A percentile compares a stretch with the other conserved stretches of the same genome.
phyloP scores from a whole-genome alignment of 2,113 vertebrate species.

The Albula glossodonta region DNA sequence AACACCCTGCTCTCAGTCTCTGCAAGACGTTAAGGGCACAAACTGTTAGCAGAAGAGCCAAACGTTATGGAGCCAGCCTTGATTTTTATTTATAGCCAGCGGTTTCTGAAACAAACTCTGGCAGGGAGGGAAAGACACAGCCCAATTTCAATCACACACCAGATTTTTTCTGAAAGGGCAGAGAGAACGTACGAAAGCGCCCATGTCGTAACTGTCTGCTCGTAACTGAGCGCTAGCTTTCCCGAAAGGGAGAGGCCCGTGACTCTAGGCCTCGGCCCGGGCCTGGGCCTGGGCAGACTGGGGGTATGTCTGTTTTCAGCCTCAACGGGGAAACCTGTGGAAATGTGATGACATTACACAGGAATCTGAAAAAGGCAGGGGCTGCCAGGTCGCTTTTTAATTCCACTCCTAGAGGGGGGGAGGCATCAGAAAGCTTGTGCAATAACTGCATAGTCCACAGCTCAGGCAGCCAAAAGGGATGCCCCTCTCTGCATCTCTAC shows the following conservation, averaged over 20 bases:
- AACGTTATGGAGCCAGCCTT: constrained; percentile 43
- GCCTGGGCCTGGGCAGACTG: background rate
- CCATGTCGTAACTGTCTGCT: background rate
- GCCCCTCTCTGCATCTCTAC: constrained; percentile 22
- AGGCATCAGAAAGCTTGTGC: constrained; percentile 32
- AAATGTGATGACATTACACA: constrained; percentile 34
- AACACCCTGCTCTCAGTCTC: constrained; percentile 25
- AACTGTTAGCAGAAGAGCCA: constrained; percentile 45
- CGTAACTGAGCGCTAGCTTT: background rate
- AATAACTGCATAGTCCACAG: background rate
- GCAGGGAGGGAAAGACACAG: constrained; percentile 32
- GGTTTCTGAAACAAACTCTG: constrained; percentile 39
- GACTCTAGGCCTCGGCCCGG: background rate
- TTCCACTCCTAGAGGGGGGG: background rate
- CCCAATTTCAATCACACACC: constrained; percentile 48
- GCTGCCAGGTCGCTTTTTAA: constrained; percentile 14
- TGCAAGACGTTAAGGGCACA: constrained; percentile 18
- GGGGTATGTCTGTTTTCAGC: background rate
- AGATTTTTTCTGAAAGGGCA: constrained; percentile 38
- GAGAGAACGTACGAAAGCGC: constrained; percentile 23
- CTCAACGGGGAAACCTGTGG: constrained; percentile 33
- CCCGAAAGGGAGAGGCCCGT: no score
- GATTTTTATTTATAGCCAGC: constrained; percentile 51
- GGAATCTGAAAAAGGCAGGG: constrained; percentile 33
- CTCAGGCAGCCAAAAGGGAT: background rate